Percentiles rank a stretch among this genome's conserved stretches.
Conservation (phyloP, 2,888 invertebrate genomes). For the Leptopterna dolabrata region DNA sequence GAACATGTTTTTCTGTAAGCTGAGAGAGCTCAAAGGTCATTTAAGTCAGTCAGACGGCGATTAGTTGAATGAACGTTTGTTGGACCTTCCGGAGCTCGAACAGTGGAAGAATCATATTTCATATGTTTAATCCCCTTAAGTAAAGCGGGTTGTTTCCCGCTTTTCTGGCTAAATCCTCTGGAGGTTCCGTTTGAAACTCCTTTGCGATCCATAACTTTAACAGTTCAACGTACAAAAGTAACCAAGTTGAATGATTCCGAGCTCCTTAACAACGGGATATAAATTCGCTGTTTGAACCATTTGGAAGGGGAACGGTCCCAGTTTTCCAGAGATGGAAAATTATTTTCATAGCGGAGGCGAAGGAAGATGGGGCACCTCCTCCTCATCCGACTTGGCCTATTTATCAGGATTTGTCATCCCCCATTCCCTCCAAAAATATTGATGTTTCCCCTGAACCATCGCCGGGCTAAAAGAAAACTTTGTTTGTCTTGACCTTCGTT, state of each 20-base stretch:
- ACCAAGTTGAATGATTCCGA: conserved; percentile 50
- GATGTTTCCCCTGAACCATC: not conserved
- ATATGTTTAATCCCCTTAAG: conserved; percentile 50
- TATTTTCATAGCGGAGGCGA: conserved; percentile 13
- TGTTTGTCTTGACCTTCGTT: not conserved
- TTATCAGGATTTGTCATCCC: conserved; percentile 39
- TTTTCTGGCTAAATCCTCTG: not conserved
- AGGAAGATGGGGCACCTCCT: not conserved
- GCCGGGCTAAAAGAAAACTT: not conserved
- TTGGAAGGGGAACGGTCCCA: not conserved
- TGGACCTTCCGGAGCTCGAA: conserved; percentile 31
- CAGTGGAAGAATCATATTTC: conserved; percentile 47
- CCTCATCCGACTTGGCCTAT: not conserved
- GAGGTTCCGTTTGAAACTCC: conserved; percentile 12
- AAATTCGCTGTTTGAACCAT: conserved; percentile 27
- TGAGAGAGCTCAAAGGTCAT: no score
- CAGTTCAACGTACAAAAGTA: conserved; percentile 44
- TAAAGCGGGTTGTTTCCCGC: conserved; percentile 26
- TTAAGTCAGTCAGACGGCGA: conserved; percentile 29
- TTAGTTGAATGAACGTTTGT: not conserved
- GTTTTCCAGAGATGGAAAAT: not conserved
- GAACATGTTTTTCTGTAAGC: no score
- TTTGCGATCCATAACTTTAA: conserved; percentile 40
- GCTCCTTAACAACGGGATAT: conserved; percentile 13
- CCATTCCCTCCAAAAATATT: not conserved